These are phyloP conservation scores for Lochmaea capreae DNA, from an alignment of 2,888 invertebrate species.

Conservation along the genomic window DNA sequence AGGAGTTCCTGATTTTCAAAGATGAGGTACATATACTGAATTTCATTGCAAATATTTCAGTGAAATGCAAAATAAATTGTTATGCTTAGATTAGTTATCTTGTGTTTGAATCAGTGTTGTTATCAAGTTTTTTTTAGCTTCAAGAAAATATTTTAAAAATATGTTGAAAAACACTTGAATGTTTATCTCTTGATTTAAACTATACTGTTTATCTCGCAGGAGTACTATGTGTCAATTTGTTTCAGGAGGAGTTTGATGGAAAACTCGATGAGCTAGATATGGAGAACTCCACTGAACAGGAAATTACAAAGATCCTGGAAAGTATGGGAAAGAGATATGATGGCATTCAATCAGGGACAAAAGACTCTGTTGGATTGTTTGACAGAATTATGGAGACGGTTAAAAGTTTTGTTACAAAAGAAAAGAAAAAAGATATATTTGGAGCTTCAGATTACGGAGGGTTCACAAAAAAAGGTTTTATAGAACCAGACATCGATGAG, in stretches of 20 bases:
- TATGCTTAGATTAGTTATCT: too few relatives aligned
- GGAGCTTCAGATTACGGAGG: constrained; percentile 51
- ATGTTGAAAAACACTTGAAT: not conserved
- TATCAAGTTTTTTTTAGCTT: too few relatives aligned
- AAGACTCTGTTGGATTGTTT: constrained; percentile 50
- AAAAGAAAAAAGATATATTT: constrained; percentile 45
- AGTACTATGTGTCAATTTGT: not conserved
- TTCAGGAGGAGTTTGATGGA: constrained; percentile 54
- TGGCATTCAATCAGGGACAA: constrained; percentile 48
- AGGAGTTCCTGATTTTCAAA: constrained; percentile 71
- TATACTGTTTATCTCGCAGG: not conserved
- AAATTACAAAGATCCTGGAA: constrained; percentile 54
- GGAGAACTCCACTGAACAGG: constrained; percentile 59
- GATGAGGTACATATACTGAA: constrained; percentile 50
- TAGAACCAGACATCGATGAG: constrained; percentile 59
- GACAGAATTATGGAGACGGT: constrained; percentile 50
- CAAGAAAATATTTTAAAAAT: not conserved
- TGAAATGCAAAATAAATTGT: too few relatives aligned
- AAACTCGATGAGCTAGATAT: constrained; percentile 58
- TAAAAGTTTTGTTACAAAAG: constrained; percentile 50
- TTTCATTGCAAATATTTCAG: not conserved
- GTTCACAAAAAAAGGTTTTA: constrained; percentile 53
- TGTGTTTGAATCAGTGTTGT: too few relatives aligned
- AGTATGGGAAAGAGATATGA: constrained; percentile 53
- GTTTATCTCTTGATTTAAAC: not conserved